A percentile compares a stretch with the other conserved stretches of the same genome.
Evolutionary conservation across 2,113 vertebrate genomes (phyloP).

Genomic region (Phylloscopus trochilus): DNA sequence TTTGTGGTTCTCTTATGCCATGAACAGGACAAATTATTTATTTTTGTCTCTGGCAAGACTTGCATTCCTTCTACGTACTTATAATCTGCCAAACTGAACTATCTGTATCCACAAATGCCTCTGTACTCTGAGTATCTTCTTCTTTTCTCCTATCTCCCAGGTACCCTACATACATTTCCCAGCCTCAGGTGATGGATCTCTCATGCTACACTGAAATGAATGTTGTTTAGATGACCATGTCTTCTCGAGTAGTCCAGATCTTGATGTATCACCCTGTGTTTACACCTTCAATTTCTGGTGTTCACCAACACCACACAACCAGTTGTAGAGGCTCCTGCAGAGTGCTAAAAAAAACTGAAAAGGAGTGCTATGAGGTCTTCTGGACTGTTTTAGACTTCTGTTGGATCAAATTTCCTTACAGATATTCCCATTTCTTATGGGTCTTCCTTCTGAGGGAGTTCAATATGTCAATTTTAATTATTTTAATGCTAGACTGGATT

Average conservation of each 20-base stretch:
- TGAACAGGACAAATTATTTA: background rate
- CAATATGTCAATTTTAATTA: background rate
- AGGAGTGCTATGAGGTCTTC: background rate
- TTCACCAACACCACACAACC: background rate
- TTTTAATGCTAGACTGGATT: background rate
- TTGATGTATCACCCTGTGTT: background rate
- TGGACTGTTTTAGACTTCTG: background rate
- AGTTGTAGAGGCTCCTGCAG: background rate
- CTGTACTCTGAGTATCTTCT: background rate
- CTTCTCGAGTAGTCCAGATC: background rate
- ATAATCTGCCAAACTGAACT: background rate
- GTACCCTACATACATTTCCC: background rate
- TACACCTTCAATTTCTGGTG: background rate
- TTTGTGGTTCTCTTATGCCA: background rate
- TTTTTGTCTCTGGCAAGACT: background rate
- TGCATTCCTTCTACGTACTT: background rate
- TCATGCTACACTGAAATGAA: background rate
- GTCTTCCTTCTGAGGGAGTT: background rate
- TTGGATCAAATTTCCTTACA: background rate
- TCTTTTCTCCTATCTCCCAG: background rate
- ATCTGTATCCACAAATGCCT: background rate
- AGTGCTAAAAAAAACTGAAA: background rate
- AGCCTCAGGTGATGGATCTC: background rate
- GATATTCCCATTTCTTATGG: background rate
- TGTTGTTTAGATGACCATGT: background rate